A percentile compares a stretch with the other conserved stretches of the same genome.
Evolutionary conservation across 1,140 invertebrate species (phyloP).

Genomic region (Ceratosolen solmsi): DNA sequence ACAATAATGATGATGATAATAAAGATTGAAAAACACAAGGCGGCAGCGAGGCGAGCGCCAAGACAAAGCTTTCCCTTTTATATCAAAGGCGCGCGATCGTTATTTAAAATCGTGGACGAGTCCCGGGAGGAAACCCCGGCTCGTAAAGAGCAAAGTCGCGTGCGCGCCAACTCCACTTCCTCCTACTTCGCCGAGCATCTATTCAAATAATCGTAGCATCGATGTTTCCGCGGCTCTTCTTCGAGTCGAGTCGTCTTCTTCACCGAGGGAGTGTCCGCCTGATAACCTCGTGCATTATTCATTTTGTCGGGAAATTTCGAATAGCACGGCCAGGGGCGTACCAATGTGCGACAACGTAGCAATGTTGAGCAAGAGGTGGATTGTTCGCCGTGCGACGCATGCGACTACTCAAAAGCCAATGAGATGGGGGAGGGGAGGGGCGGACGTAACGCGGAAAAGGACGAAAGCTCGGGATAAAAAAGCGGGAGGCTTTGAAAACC

Average conservation of each 20-base stretch:
- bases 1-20: neutral
- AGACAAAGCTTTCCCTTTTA: slow-evolving; percentile 18
- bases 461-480: neutral
- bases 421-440: neutral
- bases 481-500: neutral
- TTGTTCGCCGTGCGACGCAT: neutral
- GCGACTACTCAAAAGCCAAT: too few relatives aligned
- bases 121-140: neutral
- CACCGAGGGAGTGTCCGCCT: neutral
- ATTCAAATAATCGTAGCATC: neutral
- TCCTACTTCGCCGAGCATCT: neutral
- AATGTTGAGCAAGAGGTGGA: too few relatives aligned
- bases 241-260: neutral
- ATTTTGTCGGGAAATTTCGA: neutral
- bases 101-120: neutral
- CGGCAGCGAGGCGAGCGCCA: neutral
- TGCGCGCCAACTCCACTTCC: neutral
- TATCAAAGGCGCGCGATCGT: neutral
- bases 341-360: neutral
- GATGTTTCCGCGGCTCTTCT: neutral
- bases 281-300: neutral
- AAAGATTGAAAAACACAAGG: neutral
- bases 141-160: neutral
- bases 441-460: neutral
- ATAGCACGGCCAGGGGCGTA: neutral